Percentiles rank a stretch among this genome's conserved stretches.
These are phyloP conservation scores for Cyclura pinguis DNA, from an alignment of 2,797 vertebrate species.

Conservation along the genomic window DNA sequence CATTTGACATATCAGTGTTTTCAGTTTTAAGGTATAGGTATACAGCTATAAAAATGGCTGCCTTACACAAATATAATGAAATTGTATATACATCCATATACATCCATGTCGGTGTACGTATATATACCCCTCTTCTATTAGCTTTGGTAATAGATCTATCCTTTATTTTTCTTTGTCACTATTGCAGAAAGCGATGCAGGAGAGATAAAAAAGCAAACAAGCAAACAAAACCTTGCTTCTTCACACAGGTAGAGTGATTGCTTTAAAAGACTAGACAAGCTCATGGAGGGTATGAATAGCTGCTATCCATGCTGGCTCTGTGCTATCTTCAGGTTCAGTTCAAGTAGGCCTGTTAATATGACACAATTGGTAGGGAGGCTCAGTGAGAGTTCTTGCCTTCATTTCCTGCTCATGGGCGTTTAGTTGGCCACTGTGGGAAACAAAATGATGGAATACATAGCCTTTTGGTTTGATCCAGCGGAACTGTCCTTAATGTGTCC, in stretches of 20 bases:
- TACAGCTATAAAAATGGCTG: constrained; percentile 4
- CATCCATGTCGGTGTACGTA: too few species aligned
- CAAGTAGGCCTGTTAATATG: neutral
- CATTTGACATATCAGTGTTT: neutral
- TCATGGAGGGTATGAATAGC: neutral
- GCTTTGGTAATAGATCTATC: neutral
- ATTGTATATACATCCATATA: neutral
- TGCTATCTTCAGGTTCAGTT: neutral
- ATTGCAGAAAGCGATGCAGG: neutral
- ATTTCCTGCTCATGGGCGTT: neutral
- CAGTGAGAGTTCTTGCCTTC: too few species aligned
- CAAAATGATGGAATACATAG: too few species aligned
- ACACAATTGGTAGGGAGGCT: too few species aligned
- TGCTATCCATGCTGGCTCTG: neutral
- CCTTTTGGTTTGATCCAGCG: too few species aligned
- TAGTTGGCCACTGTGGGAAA: too few species aligned
- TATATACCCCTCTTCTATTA: too few species aligned
- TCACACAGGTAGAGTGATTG: neutral
- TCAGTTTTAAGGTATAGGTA: neutral
- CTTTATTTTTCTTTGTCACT: neutral
- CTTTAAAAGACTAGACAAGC: neutral
- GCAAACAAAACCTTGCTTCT: neutral
- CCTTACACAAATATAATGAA: neutral
- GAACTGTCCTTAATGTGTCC: neutral
- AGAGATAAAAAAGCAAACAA: neutral